phyloP scores from a whole-genome alignment of 1,140 invertebrate species.

The Cotesia vestalis region DNA sequence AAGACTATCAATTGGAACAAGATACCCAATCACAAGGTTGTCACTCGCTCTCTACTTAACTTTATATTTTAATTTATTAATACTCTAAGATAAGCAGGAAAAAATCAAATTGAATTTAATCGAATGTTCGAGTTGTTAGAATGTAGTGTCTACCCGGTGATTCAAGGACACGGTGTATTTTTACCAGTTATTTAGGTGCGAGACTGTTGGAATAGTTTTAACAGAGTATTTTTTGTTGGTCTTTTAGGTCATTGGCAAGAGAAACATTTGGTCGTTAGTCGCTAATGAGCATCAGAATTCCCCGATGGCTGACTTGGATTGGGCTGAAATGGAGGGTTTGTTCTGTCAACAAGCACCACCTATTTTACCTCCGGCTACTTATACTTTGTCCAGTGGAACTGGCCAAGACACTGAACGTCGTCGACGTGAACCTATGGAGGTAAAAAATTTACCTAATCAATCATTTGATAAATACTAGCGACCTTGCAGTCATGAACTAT shows the following conservation, averaged over 20 bases:
- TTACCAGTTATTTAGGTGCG: slow-evolving; percentile 38
- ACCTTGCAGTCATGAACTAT: too few species aligned
- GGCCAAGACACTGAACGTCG: slow-evolving; percentile 67
- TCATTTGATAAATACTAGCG: too few species aligned
- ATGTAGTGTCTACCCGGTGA: slow-evolving; percentile 20
- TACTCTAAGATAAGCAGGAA: too few species aligned
- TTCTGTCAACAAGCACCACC: slow-evolving; percentile 85
- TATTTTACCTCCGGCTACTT: slow-evolving; percentile 68
- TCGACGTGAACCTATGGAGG: slow-evolving; percentile 76
- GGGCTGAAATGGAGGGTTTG: slow-evolving; percentile 90
- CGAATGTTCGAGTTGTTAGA: not conserved
- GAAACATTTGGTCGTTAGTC: slow-evolving; percentile 93
- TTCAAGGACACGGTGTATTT: slow-evolving; percentile 40
- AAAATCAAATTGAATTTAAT: not conserved
- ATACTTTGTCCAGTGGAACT: slow-evolving; percentile 63
- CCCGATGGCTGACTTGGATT: slow-evolving; percentile 83
- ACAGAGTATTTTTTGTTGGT: slow-evolving; percentile 16
- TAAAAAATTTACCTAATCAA: slow-evolving; percentile 40
- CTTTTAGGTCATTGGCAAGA: slow-evolving; percentile 78
- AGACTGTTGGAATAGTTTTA: slow-evolving; percentile 37
- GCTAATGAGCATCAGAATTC: slow-evolving; percentile 85
- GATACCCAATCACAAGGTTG: slow-evolving; percentile 85
- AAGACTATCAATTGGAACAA: slow-evolving; percentile 95
- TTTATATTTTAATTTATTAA: not conserved
- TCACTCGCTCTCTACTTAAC: not conserved